Evolutionary conservation across 2,888 invertebrate genomes (phyloP).

Genomic region (Cetonia aurata): DNA sequence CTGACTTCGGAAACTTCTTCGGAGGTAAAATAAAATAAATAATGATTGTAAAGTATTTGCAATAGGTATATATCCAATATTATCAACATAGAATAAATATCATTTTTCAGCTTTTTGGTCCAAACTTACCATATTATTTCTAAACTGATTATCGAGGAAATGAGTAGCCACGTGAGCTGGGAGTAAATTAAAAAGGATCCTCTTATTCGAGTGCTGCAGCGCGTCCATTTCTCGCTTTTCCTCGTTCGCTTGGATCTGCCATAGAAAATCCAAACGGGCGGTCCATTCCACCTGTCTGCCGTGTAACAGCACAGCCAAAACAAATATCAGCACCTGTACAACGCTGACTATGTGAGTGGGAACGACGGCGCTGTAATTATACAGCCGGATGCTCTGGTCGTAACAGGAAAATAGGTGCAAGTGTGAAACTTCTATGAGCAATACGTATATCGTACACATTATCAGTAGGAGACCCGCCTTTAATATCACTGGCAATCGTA

Average conservation of each 20-base stretch:
- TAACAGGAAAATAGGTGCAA: conserved; percentile 84
- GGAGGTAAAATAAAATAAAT: too few relatives aligned
- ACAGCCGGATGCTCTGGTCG: conserved; percentile 78
- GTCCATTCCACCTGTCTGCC: conserved; percentile 93
- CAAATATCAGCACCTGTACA: conserved; percentile 85
- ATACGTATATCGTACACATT: conserved; percentile 84
- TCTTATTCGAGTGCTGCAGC: conserved; percentile 88
- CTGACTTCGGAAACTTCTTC: too few relatives aligned
- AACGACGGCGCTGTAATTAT: conserved; percentile 71
- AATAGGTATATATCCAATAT: not conserved
- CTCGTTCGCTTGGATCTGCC: conserved; percentile 89
- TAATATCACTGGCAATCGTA: conserved; percentile 84
- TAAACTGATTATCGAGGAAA: conserved; percentile 90
- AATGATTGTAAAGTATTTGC: conserved; percentile 13
- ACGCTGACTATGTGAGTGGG: conserved; percentile 85
- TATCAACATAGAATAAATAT: too few relatives aligned
- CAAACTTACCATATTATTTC: conserved; percentile 82
- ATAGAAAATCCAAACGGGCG: conserved; percentile 83
- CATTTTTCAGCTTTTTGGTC: too few relatives aligned
- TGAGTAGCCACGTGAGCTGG: conserved; percentile 94
- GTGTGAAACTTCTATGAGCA: conserved; percentile 87
- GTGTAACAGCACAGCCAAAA: conserved; percentile 86
- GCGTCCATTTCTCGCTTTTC: conserved; percentile 95
- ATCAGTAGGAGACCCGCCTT: conserved; percentile 83
- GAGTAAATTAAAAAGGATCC: conserved; percentile 89